These are phyloP conservation scores for Melangyna quadrimaculata DNA, from an alignment of 2,888 invertebrate species.

Conservation along the genomic window DNA sequence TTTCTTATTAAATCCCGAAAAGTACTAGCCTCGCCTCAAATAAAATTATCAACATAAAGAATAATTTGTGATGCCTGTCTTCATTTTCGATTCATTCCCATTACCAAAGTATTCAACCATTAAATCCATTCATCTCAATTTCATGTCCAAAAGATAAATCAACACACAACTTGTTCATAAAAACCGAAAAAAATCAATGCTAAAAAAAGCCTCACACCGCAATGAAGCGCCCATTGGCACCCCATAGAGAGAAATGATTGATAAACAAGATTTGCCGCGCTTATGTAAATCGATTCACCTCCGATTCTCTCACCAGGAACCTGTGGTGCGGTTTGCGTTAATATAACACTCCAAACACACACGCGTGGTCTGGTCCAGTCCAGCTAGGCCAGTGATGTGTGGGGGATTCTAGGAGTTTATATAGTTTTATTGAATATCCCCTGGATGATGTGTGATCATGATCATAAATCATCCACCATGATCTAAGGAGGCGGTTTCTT, in stretches of 20 bases:
- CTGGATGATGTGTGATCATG: conserved; percentile 27
- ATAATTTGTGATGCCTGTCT: not conserved
- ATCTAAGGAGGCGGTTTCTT: not conserved
- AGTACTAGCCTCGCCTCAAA: too few relatives aligned
- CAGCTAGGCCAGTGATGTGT: not conserved
- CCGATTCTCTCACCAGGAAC: conserved; percentile 50
- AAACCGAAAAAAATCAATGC: not conserved
- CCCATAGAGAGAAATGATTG: conserved; percentile 75
- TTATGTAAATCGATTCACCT: conserved; percentile 70
- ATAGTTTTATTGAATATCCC: conserved; percentile 49
- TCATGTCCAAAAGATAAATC: conserved; percentile 64
- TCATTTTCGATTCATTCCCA: conserved; percentile 27
- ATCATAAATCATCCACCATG: conserved; percentile 47
- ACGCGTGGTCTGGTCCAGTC: not conserved
- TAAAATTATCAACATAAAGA: conserved; percentile 40
- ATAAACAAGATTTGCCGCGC: conserved; percentile 74
- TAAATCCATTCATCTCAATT: conserved; percentile 69
- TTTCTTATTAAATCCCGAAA: too few relatives aligned
- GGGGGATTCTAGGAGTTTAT: conserved; percentile 6
- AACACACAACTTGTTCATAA: conserved; percentile 43
- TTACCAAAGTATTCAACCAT: conserved; percentile 50
- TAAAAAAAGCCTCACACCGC: conserved; percentile 3
- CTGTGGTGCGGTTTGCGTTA: conserved; percentile 60
- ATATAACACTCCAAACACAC: conserved; percentile 63
- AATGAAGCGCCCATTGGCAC: conserved; percentile 71